A percentile compares a stretch with the other conserved stretches of the same genome.
phyloP scores from a whole-genome alignment of 2,113 vertebrate species.

The Strix aluco region DNA sequence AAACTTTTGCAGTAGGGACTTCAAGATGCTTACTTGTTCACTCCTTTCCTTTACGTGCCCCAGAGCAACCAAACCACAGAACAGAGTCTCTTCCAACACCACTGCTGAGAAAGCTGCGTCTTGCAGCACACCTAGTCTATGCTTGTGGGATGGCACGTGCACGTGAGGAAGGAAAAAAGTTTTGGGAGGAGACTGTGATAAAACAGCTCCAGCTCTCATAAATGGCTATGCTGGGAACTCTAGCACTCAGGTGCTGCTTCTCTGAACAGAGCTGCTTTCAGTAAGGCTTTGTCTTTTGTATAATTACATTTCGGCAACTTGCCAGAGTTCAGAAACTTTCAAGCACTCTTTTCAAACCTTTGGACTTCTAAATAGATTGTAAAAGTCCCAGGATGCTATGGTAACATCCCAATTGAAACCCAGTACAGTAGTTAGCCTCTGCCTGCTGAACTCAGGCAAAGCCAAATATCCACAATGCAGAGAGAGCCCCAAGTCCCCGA shows the following conservation, averaged over 20 bases:
- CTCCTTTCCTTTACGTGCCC: background rate
- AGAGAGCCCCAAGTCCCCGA: background rate
- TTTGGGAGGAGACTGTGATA: background rate
- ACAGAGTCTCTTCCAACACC: background rate
- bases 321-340: slow-evolving; percentile 68
- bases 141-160: background rate
- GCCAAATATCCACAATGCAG: background rate
- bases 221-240: background rate
- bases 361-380: slow-evolving; percentile 60
- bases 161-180: background rate
- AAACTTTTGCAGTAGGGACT: background rate
- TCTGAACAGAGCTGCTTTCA: slow-evolving; percentile 41
- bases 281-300: slow-evolving; percentile 56
- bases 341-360: slow-evolving; percentile 68
- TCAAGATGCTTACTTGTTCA: background rate
- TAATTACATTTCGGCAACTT: slow-evolving; percentile 57
- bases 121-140: background rate
- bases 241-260: slow-evolving; percentile 49
- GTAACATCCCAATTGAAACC: slow-evolving; percentile 56
- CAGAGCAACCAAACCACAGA: slow-evolving; percentile 5
- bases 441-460: slow-evolving; percentile 23
- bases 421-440: slow-evolving; percentile 16
- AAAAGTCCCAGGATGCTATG: slow-evolving; percentile 59
- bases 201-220: background rate
- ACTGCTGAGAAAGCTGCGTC: background rate